Conservation (phyloP, 2,113 vertebrate genomes). For the Budorcas taxicolor region DNA sequence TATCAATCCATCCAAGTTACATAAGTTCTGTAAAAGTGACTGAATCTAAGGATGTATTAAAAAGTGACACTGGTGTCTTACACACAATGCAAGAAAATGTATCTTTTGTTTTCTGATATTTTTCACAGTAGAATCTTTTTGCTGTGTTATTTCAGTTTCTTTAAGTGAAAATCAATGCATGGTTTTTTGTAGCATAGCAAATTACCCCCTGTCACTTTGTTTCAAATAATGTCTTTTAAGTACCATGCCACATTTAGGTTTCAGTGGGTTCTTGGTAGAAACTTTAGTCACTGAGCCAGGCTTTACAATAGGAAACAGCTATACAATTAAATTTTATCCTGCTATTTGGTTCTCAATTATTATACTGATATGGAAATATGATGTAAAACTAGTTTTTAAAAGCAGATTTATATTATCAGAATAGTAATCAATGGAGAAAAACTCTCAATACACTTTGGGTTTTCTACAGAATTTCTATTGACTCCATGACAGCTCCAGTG, state of each 20-base stretch:
- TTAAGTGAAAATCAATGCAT: slow-evolving; percentile 50
- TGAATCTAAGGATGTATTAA: neutral
- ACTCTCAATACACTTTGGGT: neutral
- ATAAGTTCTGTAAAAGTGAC: slow-evolving; percentile 18
- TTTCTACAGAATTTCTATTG: slow-evolving; percentile 9
- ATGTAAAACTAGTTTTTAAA: slow-evolving; percentile 24
- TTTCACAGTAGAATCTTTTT: slow-evolving; percentile 44
- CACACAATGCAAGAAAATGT: neutral
- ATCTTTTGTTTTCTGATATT: slow-evolving; percentile 9
- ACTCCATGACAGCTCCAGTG: neutral
- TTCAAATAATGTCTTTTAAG: slow-evolving; percentile 53
- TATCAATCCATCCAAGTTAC: slow-evolving; percentile 5
- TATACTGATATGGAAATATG: slow-evolving; percentile 46
- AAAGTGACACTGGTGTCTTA: slow-evolving; percentile 14
- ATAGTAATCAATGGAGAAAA: neutral
- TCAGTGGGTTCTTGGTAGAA: slow-evolving; percentile 23
- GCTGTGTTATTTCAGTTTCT: neutral
- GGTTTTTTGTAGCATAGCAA: slow-evolving; percentile 31
- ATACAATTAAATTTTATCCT: slow-evolving; percentile 56
- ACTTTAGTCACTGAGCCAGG: slow-evolving; percentile 42
- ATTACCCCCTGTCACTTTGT: slow-evolving; percentile 6
- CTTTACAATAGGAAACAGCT: neutral
- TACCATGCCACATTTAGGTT: slow-evolving; percentile 13
- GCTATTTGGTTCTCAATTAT: slow-evolving; percentile 33
- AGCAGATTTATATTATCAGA: neutral